Evolutionary conservation across 2,797 vertebrate species (phyloP), one percentile per base, ranked within the genome.

Genomic region (Champsocephalus esox): DNA sequence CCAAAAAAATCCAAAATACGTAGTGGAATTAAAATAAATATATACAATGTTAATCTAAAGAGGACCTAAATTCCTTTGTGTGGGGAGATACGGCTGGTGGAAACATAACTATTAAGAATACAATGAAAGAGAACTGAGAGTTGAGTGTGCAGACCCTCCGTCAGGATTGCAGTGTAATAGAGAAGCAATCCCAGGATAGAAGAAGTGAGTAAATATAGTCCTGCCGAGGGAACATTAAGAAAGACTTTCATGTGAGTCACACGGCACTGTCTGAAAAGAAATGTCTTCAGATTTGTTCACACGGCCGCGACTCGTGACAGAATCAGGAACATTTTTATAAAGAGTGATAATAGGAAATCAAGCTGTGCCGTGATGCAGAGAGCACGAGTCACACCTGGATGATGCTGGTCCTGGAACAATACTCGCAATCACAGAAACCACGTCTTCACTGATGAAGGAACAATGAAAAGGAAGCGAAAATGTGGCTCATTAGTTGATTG

Each of bases 341-440:
- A 28, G n/a, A 56, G n/a, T 41, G 17, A 3, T 17, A 3, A 19
- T 24, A 24, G 24, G 73, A 51, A 59, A 49, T 74, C 38, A 66
- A 10, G 63, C 63, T 41, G 51, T 68, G 45, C 38, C 21, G 34
- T n/a, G 9, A 69, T 21, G 63, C 57, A 38, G 41, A 0, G n/a
- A 10, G 9, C 24, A 54, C 21, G 32, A 62, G 51, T 78, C 44
- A 54, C 62, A 62, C 61, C 21, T 52, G 38, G 6, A 10, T 46
- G 28, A 46, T 12, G 50, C n/a, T 58, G 56, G 24, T 2, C n/a
- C 45, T 38, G 16, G 32, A 28, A 73, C 61, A 43, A 70, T 70
- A 64, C 21, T 21, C n/a, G 12, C 44, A 68, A 65, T 60, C 57
- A 66, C 13, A 38, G 43, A 11, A 66, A 56, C 57, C 14, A 9